Base-by-base conservation (phyloP, 2,888 invertebrate genomes). In the Schizotus pectinicornis region DNA sequence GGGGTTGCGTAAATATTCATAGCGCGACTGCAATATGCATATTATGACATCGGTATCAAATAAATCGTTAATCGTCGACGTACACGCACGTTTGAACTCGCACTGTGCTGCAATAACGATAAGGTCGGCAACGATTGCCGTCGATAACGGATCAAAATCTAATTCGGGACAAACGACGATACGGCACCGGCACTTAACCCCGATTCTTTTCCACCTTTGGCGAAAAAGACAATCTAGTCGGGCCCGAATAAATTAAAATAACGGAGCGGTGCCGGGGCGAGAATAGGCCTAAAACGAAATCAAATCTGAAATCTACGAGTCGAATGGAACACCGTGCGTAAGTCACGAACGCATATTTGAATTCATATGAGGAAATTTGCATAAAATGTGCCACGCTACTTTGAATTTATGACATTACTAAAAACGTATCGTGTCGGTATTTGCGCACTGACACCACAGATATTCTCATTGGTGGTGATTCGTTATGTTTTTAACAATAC, bases 311-410 rank as follows among this genome's bases (percentile, higher is more conserved):
- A 55, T 55, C 55, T 59, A 59, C 48, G 49, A 39, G 41, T 54
- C 51, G 47, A 50, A 55, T 51, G 50, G 55, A 59, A 59, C 53
- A 54, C 36, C 58, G 66, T 70, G 70, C 67, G 70, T 70, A 70
- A 63, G 66, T 65, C 70, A 65, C 70, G 67, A 67, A 67, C 67
- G 69, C 67, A 68, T 67, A 67, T 68, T 64, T 69, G 67, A 70
- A 68, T 70, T 67, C 67, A 67, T 69, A 69, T 65, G 63, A 64
- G 64, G 53, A 38, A 56, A 69, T 70, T 70, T 68, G 65, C 70
- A 70, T 70, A 69, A 70, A 70, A 66, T 70, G 65, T 62, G 63
- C 68, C 70, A 70, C 68, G 69, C 67, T 59, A 70, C 62, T 58
- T 56, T 41, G 64, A 63, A 70, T 70, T 70, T 70, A 70, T 64